These are phyloP conservation scores for Formicarius rufipectus DNA, from an alignment of 2,113 vertebrate genomes.

Conservation along the genomic window DNA sequence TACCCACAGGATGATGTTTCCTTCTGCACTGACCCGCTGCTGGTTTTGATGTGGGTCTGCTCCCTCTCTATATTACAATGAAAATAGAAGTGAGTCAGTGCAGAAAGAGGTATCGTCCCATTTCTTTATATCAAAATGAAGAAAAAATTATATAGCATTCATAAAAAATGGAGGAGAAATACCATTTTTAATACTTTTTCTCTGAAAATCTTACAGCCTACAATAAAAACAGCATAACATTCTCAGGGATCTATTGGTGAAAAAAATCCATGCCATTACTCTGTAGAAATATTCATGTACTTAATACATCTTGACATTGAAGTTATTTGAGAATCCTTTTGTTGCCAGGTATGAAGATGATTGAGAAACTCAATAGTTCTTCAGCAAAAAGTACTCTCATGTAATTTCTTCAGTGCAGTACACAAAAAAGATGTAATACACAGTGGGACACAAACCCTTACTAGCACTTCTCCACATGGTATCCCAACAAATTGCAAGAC, in stretches of 20 bases:
- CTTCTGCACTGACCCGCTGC: neutral
- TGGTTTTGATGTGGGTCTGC: neutral
- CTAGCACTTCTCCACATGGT: neutral
- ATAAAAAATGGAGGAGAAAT: neutral
- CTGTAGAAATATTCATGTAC: neutral
- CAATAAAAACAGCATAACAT: neutral
- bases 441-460: fast-evolving
- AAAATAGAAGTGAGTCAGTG: neutral
- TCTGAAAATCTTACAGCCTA: neutral
- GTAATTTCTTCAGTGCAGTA: neutral
- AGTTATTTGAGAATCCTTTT: neutral
- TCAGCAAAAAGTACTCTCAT: neutral
- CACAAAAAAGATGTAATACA: neutral
- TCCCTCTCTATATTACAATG: neutral
- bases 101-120: neutral
- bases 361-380: neutral
- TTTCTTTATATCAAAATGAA: neutral
- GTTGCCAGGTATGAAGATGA: neutral
- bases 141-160: neutral
- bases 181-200: neutral
- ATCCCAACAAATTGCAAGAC: neutral
- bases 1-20: neutral
- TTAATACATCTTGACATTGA: neutral
- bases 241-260: neutral
- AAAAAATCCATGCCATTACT: neutral